Evolutionary conservation across 2,888 invertebrate species (phyloP), one percentile per base, ranked within the genome.

Genomic region (Lasioglossum vierecki): DNA sequence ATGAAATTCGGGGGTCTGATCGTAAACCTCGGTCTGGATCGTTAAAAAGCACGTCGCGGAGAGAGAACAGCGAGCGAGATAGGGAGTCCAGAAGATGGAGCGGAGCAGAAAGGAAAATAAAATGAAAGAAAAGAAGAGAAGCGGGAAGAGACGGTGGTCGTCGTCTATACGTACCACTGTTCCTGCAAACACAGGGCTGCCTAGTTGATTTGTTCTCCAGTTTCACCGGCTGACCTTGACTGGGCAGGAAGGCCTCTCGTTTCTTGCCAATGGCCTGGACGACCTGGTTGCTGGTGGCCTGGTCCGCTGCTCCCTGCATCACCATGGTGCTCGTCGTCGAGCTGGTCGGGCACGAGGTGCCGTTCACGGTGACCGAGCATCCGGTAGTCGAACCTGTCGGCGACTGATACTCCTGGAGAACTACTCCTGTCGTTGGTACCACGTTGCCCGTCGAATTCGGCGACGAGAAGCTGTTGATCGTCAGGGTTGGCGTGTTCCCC

Each of bases 341-440:
- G 76, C 91, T 93, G 81, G 90, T 92, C 53, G 92, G 91, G 76
- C 92, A 92, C 77, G 93, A 93, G 82, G 93, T 91, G 75, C 93
- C 92, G 86, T 92, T 93, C 85, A 92, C 90, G 84, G 92, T 91
- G 93, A 95, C 92, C 94, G 95, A 90, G 96, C 95, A 91, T 96
- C 95, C 96, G 72, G 89, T 95, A 90, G 95, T 95, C 81, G 95
- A 95, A 92, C 91, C 95, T 94, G 92, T 95, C 95, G 92, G 96
- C 91, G 96, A 95, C 93, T 96, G 96, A 86, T 95, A 94, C 94
- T 96, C 94, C 89, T 94, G 94, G 49, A 94, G 89, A 30, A 94
- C 88, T 63, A 94, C 93, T 49, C 94, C 93, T 63, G 92, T 93
- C 76, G 93, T 93, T 30, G 94, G 93, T 77, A 92, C 92, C 30